Conservation (phyloP, 2,888 invertebrate species). For the Mesopsocus fuscifrons region DNA sequence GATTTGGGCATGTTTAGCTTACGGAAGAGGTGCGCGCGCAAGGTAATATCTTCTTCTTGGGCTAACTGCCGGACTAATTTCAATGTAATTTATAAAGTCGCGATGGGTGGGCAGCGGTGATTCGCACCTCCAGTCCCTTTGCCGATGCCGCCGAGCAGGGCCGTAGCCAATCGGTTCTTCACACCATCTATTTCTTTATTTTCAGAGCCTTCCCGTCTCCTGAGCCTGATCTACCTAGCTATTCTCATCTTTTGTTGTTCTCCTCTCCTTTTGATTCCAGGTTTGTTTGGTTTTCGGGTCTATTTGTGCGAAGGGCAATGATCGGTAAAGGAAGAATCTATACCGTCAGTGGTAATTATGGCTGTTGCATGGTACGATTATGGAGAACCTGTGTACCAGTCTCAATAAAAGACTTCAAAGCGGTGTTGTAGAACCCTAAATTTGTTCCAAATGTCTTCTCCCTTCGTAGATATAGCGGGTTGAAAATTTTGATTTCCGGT, state of each 20-base stretch:
- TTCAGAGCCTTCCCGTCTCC: no score
- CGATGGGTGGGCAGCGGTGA: slow-evolving; percentile 9
- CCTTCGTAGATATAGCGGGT: no score
- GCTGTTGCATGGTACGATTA: no score
- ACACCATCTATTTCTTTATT: background rate
- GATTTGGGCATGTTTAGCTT: no score
- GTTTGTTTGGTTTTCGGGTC: background rate
- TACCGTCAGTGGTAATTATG: background rate
- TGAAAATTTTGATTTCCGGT: no score
- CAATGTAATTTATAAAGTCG: slow-evolving; percentile 9
- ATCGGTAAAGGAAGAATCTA: background rate
- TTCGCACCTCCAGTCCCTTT: slow-evolving; percentile 8
- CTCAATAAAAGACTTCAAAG: no score
- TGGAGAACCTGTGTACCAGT: no score
- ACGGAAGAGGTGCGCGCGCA: background rate
- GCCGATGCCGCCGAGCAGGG: slow-evolving; percentile 4
- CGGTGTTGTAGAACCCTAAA: no score
- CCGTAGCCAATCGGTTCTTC: slow-evolving; percentile 3
- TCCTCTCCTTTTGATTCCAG: background rate
- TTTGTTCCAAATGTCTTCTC: no score
- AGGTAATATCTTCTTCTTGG: slow-evolving; percentile 18
- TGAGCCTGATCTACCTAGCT: background rate
- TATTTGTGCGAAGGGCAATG: background rate
- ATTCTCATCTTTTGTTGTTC: background rate
- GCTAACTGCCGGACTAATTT: slow-evolving; percentile 7